Conservation (phyloP, 2,888 invertebrate species). For the Brachypalpus laphriformis region DNA sequence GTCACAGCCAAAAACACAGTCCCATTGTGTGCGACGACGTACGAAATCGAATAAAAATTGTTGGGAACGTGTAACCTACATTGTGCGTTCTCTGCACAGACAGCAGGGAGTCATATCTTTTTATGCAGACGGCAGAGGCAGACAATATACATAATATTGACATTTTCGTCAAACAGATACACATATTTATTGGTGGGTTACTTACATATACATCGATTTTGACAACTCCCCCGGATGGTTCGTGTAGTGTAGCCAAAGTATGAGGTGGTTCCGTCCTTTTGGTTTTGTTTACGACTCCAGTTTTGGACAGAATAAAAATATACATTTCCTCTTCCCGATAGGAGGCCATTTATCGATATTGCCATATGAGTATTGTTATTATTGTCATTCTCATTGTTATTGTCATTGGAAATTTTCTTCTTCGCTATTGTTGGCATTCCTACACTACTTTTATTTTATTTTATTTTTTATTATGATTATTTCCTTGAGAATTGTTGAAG, state of each 20-base stretch:
- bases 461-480: slow-evolving; percentile 53
- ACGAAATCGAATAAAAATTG: slow-evolving; percentile 1
- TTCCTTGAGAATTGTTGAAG: slow-evolving; percentile 25
- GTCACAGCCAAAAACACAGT: not conserved
- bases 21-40: not conserved
- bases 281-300: slow-evolving; percentile 7
- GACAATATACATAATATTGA: slow-evolving; percentile 8
- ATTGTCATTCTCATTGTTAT: slow-evolving; percentile 60
- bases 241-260: no score
- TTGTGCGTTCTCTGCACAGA: not conserved
- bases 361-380: slow-evolving; percentile 64
- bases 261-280: not conserved
- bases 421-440: not conserved
- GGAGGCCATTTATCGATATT: slow-evolving; percentile 61
- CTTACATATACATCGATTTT: slow-evolving; percentile 44
- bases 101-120: slow-evolving; percentile 24
- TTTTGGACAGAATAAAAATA: slow-evolving; percentile 21
- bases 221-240: not conserved
- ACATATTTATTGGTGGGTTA: slow-evolving; percentile 20
- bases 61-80: not conserved
- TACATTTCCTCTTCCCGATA: slow-evolving; percentile 26
- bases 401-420: slow-evolving; percentile 49
- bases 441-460: slow-evolving; percentile 8
- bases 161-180: slow-evolving; percentile 13
- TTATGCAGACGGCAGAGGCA: slow-evolving; percentile 1